Base-by-base conservation (phyloP, 2,113 vertebrate species). In the Capreolus pygargus region DNA sequence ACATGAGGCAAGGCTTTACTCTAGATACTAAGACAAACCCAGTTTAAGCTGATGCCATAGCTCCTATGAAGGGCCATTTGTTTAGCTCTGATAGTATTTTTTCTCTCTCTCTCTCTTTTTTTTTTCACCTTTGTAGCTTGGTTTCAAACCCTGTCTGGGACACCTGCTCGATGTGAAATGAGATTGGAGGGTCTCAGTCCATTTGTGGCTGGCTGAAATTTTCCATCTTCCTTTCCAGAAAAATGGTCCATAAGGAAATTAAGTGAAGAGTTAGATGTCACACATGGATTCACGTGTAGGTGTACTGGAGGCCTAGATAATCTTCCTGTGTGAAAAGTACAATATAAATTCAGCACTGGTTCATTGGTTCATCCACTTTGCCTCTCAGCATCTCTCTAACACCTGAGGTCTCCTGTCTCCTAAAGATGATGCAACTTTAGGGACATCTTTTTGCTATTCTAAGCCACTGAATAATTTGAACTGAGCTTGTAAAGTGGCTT, bases 201-300 rank as follows among this genome's bases (percentile, higher is more conserved):
- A 98, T 96, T 98, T 96, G 95, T 97, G 91, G 82, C 94, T 97
- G 89, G 92, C 52, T 97, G 94, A 97, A 97, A 97, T 87, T 95
- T 98, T 96, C 95, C 70, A 98, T 98, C 97, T 98, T 97, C 83
- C 83, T 97, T 82, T 97, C 89, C 78, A 97, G 95, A 97, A 98
- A 98, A 98, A 98, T 95, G 96, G 97, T 98, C 98, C 97, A 95
- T 98, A 95, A 98, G 97, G 98, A 98, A 98, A 98, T 98, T 84
- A 98, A 98, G 95, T 89, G 83, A 86, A 96, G 97, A 98, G 97
- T 95, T 97, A 93, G 96, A 98, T 14, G 97, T 98, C 98, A 98
- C 98, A 98, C 98, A 98, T 98, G 98, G 98, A 98, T 98, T 98
- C 52, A 58, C 79, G 97, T 98, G 94, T 98, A 99, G 98, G 98